A percentile compares a stretch with the other conserved stretches of the same genome.
These are phyloP conservation scores for Biston stratarius DNA, from an alignment of 2,888 invertebrate species.

Conservation along the genomic window DNA sequence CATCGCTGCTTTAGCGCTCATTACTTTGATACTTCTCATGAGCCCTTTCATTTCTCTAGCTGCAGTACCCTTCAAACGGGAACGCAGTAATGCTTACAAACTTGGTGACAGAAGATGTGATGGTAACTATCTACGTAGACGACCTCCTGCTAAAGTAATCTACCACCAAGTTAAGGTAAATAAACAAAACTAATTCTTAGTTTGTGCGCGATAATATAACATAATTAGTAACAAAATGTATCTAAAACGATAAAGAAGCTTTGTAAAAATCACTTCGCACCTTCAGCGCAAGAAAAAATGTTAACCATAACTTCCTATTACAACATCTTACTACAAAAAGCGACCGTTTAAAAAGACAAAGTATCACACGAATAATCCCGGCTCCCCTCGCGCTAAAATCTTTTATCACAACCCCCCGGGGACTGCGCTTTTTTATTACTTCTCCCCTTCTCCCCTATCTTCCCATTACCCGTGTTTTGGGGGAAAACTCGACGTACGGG, in stretches of 20 bases:
- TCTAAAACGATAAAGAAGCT: slow-evolving; percentile 4
- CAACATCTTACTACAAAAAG: slow-evolving; percentile 57
- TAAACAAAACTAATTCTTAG: too few species aligned
- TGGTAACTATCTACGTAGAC: too few species aligned
- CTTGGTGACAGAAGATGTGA: too few species aligned
- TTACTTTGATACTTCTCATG: too few species aligned
- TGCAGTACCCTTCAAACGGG: too few species aligned
- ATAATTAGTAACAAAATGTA: slow-evolving; percentile 1
- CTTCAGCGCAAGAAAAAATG: slow-evolving; percentile 27
- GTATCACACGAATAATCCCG: slow-evolving; percentile 73
- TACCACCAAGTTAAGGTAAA: too few species aligned
- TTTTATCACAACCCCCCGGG: slow-evolving; percentile 74
- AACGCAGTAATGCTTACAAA: too few species aligned
- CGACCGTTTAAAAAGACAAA: slow-evolving; percentile 78
- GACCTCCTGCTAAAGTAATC: too few species aligned
- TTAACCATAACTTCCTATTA: slow-evolving; percentile 37
- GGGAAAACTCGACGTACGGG: slow-evolving; percentile 46
- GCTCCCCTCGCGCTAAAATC: slow-evolving; percentile 75
- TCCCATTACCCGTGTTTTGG: slow-evolving; percentile 50
- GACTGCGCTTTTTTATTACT: slow-evolving; percentile 73
- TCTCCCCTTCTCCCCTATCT: slow-evolving; percentile 43
- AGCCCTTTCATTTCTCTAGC: too few species aligned
- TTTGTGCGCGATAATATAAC: background rate
- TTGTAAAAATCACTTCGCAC: slow-evolving; percentile 19
- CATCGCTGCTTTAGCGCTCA: too few species aligned